Conservation (phyloP, 2,797 vertebrate genomes). For the Decapterus maruadsi region DNA sequence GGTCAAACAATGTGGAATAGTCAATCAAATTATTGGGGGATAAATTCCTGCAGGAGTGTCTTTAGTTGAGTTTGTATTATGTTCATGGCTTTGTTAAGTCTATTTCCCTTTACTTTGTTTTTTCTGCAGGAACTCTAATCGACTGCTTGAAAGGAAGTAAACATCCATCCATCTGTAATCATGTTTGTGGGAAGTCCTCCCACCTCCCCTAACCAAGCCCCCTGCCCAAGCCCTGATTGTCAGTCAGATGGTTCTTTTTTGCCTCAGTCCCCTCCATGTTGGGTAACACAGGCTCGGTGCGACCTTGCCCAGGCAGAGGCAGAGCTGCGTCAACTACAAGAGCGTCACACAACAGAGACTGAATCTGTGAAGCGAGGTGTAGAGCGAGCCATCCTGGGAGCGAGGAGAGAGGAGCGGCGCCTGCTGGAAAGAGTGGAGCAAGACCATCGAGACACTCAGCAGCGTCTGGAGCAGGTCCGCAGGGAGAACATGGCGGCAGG, state of each 20-base stretch:
- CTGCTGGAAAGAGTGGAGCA: slow-evolving; percentile 85
- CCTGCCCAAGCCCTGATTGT: slow-evolving; percentile 45
- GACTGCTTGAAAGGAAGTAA: slow-evolving; percentile 5
- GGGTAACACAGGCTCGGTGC: slow-evolving; percentile 74
- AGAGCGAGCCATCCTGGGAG: slow-evolving; percentile 81
- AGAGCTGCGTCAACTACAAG: slow-evolving; percentile 73
- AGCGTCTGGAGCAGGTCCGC: slow-evolving; percentile 80
- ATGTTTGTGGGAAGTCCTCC: slow-evolving; percentile 71
- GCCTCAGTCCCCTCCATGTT: slow-evolving; percentile 68
- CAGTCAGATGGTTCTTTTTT: slow-evolving; percentile 46
- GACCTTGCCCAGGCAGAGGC: slow-evolving; percentile 78
- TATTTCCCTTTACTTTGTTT: slow-evolving; percentile 17
- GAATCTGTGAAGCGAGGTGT: slow-evolving; percentile 72
- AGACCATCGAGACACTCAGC: slow-evolving; percentile 82
- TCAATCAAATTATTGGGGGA: too few relatives aligned
- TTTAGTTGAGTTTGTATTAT: neutral
- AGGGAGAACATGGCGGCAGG: slow-evolving; percentile 80
- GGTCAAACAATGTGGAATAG: too few relatives aligned
- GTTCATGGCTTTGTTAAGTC: neutral
- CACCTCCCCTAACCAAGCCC: slow-evolving; percentile 52
- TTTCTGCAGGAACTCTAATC: slow-evolving; percentile 50
- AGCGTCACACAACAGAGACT: slow-evolving; percentile 70
- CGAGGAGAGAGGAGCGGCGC: slow-evolving; percentile 79
- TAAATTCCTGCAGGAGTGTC: too few relatives aligned
- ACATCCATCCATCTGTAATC: slow-evolving; percentile 32